A percentile compares a stretch with the other conserved stretches of the same genome.
phyloP scores from a whole-genome alignment of 2,113 vertebrate genomes.

The Oreamnos americanus region DNA sequence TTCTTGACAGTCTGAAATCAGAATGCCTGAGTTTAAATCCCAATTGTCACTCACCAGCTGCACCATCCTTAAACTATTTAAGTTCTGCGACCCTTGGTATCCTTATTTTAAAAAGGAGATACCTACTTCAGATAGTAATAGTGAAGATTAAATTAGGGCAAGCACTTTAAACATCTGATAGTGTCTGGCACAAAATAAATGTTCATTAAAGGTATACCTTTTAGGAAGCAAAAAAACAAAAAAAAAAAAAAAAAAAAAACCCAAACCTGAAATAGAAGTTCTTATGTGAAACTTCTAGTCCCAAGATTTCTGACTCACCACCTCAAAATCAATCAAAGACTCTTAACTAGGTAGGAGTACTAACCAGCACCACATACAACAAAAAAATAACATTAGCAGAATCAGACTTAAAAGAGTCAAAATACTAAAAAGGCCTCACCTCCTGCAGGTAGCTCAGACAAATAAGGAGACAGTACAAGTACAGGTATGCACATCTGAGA shows the following conservation, averaged over 20 bases:
- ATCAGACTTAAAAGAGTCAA: background rate
- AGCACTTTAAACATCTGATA: background rate
- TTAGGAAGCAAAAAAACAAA: background rate
- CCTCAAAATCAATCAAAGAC: background rate
- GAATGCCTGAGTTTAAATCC: background rate
- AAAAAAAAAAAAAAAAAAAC: fast-evolving
- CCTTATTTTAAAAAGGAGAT: background rate
- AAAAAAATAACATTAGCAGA: background rate
- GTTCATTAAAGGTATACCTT: background rate
- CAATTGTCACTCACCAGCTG: background rate
- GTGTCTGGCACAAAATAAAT: conserved; percentile 4
- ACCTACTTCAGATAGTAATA: background rate
- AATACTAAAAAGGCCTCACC: background rate
- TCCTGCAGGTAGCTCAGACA: background rate
- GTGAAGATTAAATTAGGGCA: background rate
- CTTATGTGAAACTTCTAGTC: background rate
- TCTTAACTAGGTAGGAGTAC: background rate
- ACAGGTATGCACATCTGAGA: background rate
- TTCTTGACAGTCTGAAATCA: background rate
- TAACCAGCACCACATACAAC: background rate
- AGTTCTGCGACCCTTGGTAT: background rate
- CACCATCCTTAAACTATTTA: background rate
- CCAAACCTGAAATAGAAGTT: background rate
- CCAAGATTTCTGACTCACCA: background rate
- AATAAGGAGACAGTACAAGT: background rate